phyloP scores from a whole-genome alignment of 2,113 vertebrate species.

The Myanophis thanlyinensis region DNA sequence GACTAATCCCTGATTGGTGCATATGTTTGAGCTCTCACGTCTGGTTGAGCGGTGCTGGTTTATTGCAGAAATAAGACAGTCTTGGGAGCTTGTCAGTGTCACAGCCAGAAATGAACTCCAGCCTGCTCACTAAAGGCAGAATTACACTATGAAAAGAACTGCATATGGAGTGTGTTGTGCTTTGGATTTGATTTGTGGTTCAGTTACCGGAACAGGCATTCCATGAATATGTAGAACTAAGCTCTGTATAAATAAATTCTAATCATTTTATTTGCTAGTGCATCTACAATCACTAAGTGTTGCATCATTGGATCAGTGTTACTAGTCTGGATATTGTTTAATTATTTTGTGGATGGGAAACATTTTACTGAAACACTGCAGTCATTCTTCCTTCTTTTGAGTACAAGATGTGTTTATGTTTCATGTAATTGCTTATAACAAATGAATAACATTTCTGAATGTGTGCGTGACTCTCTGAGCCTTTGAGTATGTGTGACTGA shows the following conservation, averaged over 20 bases:
- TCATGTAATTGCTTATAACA: constrained; percentile 15
- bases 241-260: not conserved
- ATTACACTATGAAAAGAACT: not conserved
- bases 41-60: not conserved
- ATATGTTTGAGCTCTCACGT: not conserved
- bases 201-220: not conserved
- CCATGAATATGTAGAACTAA: not conserved
- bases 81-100: not conserved
- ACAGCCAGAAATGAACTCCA: not conserved
- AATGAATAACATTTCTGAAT: constrained; percentile 30
- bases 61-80: not conserved
- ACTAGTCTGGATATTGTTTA: not conserved
- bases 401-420: not conserved
- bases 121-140: not conserved
- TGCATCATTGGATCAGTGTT: not conserved
- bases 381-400: constrained; percentile 9
- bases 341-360: constrained; percentile 41
- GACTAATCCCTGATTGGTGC: not conserved
- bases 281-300: not conserved
- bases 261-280: not conserved
- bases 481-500: not conserved
- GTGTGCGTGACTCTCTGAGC: not conserved
- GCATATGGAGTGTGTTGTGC: not conserved
- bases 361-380: constrained; percentile 45
- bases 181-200: not conserved